These are phyloP conservation scores for Tetropium fuscum DNA, from an alignment of 2,888 invertebrate genomes.

Conservation along the genomic window DNA sequence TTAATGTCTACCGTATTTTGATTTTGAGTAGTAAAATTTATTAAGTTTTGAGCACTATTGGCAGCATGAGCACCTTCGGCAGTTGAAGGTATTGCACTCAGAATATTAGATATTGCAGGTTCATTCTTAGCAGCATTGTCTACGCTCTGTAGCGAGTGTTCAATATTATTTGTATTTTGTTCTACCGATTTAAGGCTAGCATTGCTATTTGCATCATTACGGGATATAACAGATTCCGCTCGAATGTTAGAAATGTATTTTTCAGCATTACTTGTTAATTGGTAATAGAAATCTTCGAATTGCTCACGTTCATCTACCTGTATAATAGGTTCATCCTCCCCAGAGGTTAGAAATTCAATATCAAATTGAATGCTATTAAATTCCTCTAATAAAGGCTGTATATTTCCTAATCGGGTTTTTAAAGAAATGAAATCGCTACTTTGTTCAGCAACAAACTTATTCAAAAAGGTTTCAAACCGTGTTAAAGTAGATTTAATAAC, in stretches of 20 bases:
- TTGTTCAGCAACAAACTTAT: slow-evolving; percentile 2
- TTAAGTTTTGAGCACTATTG: background rate
- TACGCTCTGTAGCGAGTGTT: background rate
- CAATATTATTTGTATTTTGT: background rate
- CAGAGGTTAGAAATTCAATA: background rate
- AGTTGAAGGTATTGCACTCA: background rate
- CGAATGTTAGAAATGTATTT: too few species aligned
- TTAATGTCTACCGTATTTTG: slow-evolving; percentile 1
- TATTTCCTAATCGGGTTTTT: slow-evolving; percentile 8
- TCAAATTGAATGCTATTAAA: slow-evolving; percentile 17
- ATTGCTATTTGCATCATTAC: background rate
- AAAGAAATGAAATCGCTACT: background rate
- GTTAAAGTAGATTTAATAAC: slow-evolving; percentile 5
- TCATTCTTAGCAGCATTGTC: background rate
- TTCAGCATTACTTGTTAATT: background rate
- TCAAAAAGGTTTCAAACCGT: slow-evolving; percentile 11
- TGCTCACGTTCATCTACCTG: background rate
- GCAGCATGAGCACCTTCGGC: background rate
- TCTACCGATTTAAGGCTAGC: background rate
- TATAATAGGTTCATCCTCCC: background rate
- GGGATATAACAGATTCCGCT: background rate
- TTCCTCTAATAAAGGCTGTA: slow-evolving; percentile 8
- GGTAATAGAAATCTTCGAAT: background rate
- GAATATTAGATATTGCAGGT: background rate
- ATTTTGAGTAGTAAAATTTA: background rate